These are phyloP conservation scores for Triplophysa rosa DNA, from an alignment of 2,113 vertebrate species.

Conservation along the genomic window DNA sequence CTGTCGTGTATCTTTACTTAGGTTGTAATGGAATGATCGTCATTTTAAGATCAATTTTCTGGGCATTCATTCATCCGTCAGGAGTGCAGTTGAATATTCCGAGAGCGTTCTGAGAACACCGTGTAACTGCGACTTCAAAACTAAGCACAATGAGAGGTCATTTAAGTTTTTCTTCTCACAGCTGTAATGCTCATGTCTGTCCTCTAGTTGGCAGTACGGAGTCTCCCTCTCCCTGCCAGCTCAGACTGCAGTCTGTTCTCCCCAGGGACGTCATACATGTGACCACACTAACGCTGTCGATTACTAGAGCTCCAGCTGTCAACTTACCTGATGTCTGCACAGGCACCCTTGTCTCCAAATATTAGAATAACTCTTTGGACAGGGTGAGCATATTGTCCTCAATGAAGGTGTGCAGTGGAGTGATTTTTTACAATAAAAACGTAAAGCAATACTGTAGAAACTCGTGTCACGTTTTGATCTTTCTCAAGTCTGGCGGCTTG, in stretches of 20 bases:
- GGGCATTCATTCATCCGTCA: not conserved
- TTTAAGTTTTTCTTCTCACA: slow-evolving; percentile 28
- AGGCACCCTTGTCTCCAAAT: slow-evolving; percentile 6
- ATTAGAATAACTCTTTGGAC: slow-evolving; percentile 3
- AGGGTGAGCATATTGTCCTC: slow-evolving; percentile 13
- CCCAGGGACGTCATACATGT: slow-evolving; percentile 50
- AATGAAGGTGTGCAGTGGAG: not conserved
- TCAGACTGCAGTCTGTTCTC: slow-evolving; percentile 53
- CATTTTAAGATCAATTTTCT: not conserved
- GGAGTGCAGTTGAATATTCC: not conserved
- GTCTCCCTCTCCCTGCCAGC: slow-evolving; percentile 14
- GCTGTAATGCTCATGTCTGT: slow-evolving; percentile 10
- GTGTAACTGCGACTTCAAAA: slow-evolving; percentile 16
- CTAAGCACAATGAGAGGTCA: slow-evolving; percentile 29
- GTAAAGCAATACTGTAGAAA: not conserved
- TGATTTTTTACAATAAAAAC: not conserved
- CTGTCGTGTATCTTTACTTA: not conserved
- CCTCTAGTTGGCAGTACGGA: slow-evolving; percentile 48
- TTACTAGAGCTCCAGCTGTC: slow-evolving; percentile 45
- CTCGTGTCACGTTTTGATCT: not conserved
- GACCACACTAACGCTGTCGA: slow-evolving; percentile 42
- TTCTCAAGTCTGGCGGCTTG: slow-evolving; percentile 7
- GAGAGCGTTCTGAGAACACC: not conserved
- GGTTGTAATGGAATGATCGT: not conserved
- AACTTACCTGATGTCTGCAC: slow-evolving; percentile 39